These are phyloP conservation scores for Merops nubicus DNA, from an alignment of 2,113 vertebrate genomes.

Conservation along the genomic window DNA sequence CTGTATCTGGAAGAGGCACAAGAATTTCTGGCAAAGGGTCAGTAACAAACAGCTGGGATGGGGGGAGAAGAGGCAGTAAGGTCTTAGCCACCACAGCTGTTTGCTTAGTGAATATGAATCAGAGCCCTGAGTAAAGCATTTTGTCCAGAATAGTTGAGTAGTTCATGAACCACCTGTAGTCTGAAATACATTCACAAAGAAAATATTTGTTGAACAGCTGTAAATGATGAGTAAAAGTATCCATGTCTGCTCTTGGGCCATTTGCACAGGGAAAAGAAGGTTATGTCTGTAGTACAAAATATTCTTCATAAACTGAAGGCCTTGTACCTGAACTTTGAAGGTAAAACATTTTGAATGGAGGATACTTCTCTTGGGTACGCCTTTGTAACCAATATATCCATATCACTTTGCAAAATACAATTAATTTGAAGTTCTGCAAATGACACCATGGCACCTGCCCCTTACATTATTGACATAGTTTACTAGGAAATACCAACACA, in stretches of 20 bases:
- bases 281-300: neutral
- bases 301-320: neutral
- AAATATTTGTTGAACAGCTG: constrained; percentile 31
- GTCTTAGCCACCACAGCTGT: constrained; percentile 50
- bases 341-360: neutral
- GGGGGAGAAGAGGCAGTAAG: constrained; percentile 22
- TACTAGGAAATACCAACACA: neutral
- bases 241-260: neutral
- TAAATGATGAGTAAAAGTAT: neutral
- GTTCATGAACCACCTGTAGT: constrained; percentile 39
- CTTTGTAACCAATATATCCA: neutral
- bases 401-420: neutral
- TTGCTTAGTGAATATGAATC: constrained; percentile 21
- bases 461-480: neutral
- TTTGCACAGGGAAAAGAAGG: neutral
- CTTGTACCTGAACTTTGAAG: neutral
- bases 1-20: constrained; percentile 57
- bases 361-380: neutral
- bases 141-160: constrained; percentile 33
- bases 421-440: neutral
- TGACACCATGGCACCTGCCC: neutral
- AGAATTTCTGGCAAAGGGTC: constrained; percentile 64
- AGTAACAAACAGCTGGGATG: constrained; percentile 61
- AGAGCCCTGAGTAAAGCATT: neutral
- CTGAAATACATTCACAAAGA: neutral